Conservation (phyloP, 2,113 vertebrate species). For the Hystrix brachyura region DNA sequence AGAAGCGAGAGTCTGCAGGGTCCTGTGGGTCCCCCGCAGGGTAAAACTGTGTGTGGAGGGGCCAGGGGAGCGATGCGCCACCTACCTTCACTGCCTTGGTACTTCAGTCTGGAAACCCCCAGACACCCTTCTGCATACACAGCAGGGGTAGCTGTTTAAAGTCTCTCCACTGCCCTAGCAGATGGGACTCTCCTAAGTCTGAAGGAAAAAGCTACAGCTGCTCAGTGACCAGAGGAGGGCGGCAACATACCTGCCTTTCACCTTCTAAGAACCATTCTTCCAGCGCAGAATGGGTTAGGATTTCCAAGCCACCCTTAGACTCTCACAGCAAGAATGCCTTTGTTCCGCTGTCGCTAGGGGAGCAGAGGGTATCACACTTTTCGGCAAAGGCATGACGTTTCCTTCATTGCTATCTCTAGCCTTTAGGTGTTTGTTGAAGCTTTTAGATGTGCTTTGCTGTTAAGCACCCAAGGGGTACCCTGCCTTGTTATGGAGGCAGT, state of each 20-base stretch:
- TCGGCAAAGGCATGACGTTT: not conserved
- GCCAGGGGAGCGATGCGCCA: not conserved
- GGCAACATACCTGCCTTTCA: not conserved
- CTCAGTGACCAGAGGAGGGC: conserved; percentile 70
- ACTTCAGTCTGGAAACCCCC: not conserved
- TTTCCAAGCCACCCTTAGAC: not conserved
- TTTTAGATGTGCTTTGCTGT: not conserved
- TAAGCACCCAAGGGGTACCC: not conserved
- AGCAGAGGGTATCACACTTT: too few relatives aligned
- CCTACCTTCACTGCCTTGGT: not conserved
- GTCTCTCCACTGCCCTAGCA: not conserved
- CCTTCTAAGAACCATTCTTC: not conserved
- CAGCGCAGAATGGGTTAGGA: not conserved
- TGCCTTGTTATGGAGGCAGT: not conserved
- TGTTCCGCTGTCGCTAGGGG: not conserved
- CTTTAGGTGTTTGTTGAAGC: not conserved
- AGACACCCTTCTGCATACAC: not conserved
- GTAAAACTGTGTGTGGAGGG: not conserved
- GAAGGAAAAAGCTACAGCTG: not conserved
- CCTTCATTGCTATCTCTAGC: not conserved
- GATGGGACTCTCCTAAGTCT: fast-evolving
- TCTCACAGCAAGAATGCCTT: not conserved
- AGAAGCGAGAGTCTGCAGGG: not conserved
- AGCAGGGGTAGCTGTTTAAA: not conserved
- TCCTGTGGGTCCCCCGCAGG: not conserved